Percentiles rank a stretch among this genome's conserved stretches.
Evolutionary conservation across 2,888 invertebrate genomes (phyloP).

Genomic region (Gortyna flavago): DNA sequence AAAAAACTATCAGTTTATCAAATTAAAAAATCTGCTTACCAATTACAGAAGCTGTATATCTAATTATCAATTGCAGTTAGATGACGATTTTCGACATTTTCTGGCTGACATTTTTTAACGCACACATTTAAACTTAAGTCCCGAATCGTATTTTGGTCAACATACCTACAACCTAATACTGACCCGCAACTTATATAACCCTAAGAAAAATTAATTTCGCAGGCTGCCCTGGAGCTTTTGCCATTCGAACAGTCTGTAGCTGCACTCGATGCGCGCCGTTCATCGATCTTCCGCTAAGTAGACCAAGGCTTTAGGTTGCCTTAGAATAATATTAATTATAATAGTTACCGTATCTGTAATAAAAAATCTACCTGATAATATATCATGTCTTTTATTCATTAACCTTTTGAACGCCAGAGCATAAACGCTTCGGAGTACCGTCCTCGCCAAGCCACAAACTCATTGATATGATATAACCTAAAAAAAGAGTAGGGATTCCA

Average conservation of each 20-base stretch:
- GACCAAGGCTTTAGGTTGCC: background rate
- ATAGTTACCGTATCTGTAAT: conserved; percentile 41
- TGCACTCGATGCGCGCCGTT: background rate
- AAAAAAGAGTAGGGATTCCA: too few species aligned
- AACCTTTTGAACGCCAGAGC: background rate
- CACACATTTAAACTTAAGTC: background rate
- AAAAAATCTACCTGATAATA: conserved; percentile 26
- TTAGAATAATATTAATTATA: conserved; percentile 32
- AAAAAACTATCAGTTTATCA: too few species aligned
- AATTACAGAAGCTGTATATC: too few species aligned
- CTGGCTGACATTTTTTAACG: too few species aligned
- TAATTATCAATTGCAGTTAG: too few species aligned
- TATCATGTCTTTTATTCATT: conserved; percentile 22
- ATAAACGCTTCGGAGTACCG: background rate
- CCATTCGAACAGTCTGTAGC: background rate
- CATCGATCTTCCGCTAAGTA: conserved; percentile 6
- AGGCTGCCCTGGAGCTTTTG: background rate
- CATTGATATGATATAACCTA: background rate
- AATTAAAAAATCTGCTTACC: too few species aligned
- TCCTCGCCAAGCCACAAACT: background rate
- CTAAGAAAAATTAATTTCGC: background rate
- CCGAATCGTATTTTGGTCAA: background rate
- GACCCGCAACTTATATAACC: background rate
- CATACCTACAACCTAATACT: background rate
- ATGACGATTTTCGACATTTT: too few species aligned